Base-by-base conservation (phyloP, 2,888 invertebrate genomes). In the Volucella zonaria region DNA sequence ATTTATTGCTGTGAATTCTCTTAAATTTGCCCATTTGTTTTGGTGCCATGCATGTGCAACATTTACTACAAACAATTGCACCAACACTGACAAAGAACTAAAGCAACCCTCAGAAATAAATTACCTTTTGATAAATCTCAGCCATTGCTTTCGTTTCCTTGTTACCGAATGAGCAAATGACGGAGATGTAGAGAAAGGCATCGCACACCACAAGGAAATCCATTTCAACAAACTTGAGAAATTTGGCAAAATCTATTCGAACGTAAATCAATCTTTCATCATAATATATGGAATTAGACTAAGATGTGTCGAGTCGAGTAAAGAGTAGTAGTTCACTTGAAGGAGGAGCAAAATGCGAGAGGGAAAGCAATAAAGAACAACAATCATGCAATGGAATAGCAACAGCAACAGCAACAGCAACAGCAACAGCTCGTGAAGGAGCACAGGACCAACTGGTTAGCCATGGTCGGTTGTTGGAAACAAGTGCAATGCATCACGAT, bases 101-200 rank as follows among this genome's bases (percentile, higher is more conserved):
- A 64, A 78, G 54, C 43, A 75, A 76, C 64, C 74, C 75, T 45
- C 58, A 67, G 71, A 89, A 90, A 90, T 91, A 91, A 91, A 91
- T 91, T 91, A 91, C 91, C 91, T 91, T 91, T 91, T 91, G 91
- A 91, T 91, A 91, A 91, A 91, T 91, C 91, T 90, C 89, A 90
- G 91, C 88, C 89, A 89, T 89, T 88, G 88, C 76, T 82, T 87
- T 85, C 62, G 74, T 79, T 81, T 86, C 81, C 85, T 82, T 71
- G 82, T 80, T 80, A 83, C 68, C 56, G 49, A 86, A 74, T 54
- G 54, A 76, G 61, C 83, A 79, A 71, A 74, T 71, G 66, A 49
- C 56, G 51, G 73, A 75, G 74, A 79, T 61, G 64, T 56, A 47
- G 51, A 38, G 23, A 42, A n/a, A 52, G 42, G 49, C 58, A 59